Evolutionary conservation across 2,113 vertebrate species (phyloP).

Genomic region (Irena cyanogastra): DNA sequence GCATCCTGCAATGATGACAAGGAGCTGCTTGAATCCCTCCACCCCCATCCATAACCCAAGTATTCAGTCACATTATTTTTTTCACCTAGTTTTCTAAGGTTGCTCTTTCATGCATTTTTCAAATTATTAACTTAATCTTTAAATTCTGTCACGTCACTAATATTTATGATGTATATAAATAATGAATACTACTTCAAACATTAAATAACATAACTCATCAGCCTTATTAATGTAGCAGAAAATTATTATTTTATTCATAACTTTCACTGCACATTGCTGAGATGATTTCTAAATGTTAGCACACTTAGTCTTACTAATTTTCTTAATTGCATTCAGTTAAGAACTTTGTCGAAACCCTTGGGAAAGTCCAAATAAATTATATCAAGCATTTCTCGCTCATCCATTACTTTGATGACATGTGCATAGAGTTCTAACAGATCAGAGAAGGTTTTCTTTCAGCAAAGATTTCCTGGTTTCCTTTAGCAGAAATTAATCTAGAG

Average conservation of each 20-base stretch:
- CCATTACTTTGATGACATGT: background rate
- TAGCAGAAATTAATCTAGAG: background rate
- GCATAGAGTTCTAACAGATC: background rate
- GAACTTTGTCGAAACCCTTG: conserved; percentile 2
- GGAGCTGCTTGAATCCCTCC: background rate
- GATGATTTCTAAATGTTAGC: background rate
- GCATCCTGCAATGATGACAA: background rate
- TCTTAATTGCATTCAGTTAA: background rate
- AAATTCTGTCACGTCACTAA: background rate
- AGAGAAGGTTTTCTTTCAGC: background rate
- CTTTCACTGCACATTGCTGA: background rate
- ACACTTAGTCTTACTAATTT: background rate
- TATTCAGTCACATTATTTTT: background rate
- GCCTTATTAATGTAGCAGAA: background rate
- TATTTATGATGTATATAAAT: background rate
- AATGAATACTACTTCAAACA: background rate
- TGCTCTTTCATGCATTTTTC: background rate
- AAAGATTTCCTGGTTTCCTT: background rate
- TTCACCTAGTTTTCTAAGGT: background rate
- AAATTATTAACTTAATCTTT: background rate
- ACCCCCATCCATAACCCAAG: background rate
- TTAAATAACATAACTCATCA: background rate
- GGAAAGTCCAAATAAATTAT: conserved; percentile 10
- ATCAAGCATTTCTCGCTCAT: background rate
- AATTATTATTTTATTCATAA: background rate